Conservation (phyloP, 2,113 vertebrate species). For the Natator depressus region DNA sequence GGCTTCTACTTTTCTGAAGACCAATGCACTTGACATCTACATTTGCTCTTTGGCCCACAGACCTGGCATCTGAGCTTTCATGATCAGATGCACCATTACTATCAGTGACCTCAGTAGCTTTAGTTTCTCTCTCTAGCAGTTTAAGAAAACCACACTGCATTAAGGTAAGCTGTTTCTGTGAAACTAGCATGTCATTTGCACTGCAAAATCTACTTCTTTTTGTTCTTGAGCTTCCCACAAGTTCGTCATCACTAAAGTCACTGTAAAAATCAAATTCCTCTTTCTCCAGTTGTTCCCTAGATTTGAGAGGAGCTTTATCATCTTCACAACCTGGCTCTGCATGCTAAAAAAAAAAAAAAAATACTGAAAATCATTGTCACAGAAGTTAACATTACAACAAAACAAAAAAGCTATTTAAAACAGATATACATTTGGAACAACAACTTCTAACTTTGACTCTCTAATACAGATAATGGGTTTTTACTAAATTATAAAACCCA, state of each 20-base stretch:
- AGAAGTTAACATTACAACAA: not conserved
- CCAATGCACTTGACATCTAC: not conserved
- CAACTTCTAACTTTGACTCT: not conserved
- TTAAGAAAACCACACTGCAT: constrained; percentile 87
- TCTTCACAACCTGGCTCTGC: constrained; percentile 37
- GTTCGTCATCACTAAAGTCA: constrained; percentile 89
- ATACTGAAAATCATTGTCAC: not conserved
- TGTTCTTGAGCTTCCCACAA: constrained; percentile 41
- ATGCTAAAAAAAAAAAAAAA: constrained; percentile 14
- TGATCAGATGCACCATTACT: not conserved
- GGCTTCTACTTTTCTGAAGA: constrained; percentile 30
- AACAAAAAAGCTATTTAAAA: not conserved
- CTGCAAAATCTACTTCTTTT: constrained; percentile 51
- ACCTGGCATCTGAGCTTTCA: constrained; percentile 39
- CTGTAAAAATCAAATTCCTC: constrained; percentile 78
- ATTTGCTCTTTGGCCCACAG: not conserved
- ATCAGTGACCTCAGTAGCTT: not conserved
- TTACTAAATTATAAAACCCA: not conserved
- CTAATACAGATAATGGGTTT: not conserved
- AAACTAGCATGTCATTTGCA: not conserved
- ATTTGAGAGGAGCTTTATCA: not conserved
- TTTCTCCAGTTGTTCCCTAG: not conserved
- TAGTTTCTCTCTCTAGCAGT: constrained; percentile 78
- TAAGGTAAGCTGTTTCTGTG: constrained; percentile 78
- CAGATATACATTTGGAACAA: not conserved